These are phyloP conservation scores for Alviniconcha marisindica DNA, from an alignment of 1,140 invertebrate species.

Conservation along the genomic window DNA sequence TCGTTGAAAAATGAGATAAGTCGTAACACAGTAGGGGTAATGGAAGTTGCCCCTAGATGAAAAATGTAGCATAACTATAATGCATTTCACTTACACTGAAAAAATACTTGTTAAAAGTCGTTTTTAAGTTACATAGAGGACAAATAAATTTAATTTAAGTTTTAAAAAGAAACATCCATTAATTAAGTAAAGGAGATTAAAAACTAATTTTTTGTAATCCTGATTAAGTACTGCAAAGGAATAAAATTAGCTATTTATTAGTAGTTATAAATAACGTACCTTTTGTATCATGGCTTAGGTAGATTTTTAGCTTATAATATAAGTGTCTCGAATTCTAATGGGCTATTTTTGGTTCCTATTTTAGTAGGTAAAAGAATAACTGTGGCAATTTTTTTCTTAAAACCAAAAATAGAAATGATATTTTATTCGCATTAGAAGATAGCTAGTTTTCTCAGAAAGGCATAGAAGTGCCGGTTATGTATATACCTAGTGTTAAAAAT, in stretches of 20 bases:
- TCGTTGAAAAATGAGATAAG: slow-evolving; percentile 82
- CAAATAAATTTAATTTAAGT: neutral
- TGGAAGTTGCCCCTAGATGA: slow-evolving; percentile 78
- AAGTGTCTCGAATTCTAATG: neutral
- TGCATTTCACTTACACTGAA: slow-evolving; percentile 26
- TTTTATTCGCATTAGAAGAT: slow-evolving; percentile 79
- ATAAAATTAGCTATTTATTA: neutral
- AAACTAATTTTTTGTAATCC: neutral
- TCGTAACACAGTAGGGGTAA: slow-evolving; percentile 85
- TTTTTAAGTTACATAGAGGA: neutral
- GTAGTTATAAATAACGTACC: neutral
- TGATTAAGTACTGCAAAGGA: neutral
- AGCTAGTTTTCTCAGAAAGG: slow-evolving; percentile 78
- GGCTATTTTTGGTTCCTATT: neutral
- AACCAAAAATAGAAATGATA: slow-evolving; percentile 79
- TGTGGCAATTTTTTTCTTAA: slow-evolving; percentile 79
- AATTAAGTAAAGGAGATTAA: slow-evolving; percentile 4
- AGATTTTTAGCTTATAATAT: slow-evolving; percentile 73
- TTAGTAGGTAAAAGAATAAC: neutral
- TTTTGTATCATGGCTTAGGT: slow-evolving; percentile 77
- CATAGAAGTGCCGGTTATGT: slow-evolving; percentile 70
- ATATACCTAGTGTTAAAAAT: too few species aligned
- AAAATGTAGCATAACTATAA: neutral
- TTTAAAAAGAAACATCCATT: neutral
- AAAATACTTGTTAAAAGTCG: neutral